These are phyloP conservation scores for Girardia tigrina DNA, from an alignment of 2,888 invertebrate genomes.

Conservation along the genomic window DNA sequence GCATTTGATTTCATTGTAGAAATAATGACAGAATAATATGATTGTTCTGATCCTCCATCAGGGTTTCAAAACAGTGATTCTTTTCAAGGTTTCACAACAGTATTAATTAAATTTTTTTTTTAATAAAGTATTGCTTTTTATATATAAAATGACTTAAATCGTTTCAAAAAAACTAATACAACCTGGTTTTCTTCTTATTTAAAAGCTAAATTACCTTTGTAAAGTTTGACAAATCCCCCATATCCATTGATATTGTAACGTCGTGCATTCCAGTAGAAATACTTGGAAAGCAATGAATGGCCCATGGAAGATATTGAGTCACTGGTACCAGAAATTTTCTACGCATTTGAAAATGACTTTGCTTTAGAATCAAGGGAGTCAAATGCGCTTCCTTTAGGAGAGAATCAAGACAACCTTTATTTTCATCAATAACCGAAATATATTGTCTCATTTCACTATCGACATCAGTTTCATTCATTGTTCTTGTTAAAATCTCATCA, in stretches of 20 bases:
- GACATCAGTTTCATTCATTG: neutral
- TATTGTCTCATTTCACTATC: constrained; percentile 26
- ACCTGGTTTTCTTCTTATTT: neutral
- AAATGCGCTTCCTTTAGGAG: constrained; percentile 16
- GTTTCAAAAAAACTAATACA: neutral
- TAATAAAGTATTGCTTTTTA: too few relatives aligned
- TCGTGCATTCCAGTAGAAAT: neutral
- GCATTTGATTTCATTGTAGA: too few relatives aligned
- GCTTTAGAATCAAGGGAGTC: neutral
- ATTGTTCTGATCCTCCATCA: too few relatives aligned
- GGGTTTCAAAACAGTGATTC: too few relatives aligned
- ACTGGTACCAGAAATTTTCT: neutral
- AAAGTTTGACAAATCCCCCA: constrained; percentile 24
- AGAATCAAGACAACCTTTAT: neutral
- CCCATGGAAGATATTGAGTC: constrained; percentile 29
- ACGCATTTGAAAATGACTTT: neutral
- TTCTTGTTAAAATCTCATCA: constrained; percentile 27
- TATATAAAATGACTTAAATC: too few relatives aligned
- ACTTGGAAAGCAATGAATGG: constrained; percentile 25
- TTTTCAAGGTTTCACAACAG: too few relatives aligned
- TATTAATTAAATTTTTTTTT: too few relatives aligned
- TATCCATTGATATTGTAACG: neutral
- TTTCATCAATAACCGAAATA: constrained; percentile 25
- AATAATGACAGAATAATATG: too few relatives aligned
- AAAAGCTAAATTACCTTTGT: constrained; percentile 1